Percentiles rank a stretch among this genome's conserved stretches.
These are phyloP conservation scores for Camptogramma bilineatum DNA, from an alignment of 2,888 invertebrate species.

Conservation along the genomic window DNA sequence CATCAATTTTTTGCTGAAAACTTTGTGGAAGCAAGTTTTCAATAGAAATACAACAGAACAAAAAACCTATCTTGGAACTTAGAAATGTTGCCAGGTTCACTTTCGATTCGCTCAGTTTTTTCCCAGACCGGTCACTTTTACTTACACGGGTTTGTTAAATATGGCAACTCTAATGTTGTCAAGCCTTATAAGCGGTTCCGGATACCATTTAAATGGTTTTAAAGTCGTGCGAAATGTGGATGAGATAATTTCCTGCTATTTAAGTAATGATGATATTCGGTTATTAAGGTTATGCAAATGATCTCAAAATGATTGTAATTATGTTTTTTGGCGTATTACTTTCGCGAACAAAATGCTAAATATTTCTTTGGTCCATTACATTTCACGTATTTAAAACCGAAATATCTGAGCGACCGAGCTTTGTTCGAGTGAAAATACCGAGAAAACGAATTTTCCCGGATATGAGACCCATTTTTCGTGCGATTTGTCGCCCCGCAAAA, in stretches of 20 bases:
- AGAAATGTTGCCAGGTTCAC: background rate
- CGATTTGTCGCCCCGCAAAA: too few species aligned
- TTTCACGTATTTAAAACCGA: too few species aligned
- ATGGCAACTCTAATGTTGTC: conserved; percentile 37
- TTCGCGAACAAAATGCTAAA: too few species aligned
- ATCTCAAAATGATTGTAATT: too few species aligned
- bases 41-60: background rate
- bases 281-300: background rate
- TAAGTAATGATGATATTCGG: background rate
- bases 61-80: background rate
- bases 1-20: background rate
- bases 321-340: too few species aligned
- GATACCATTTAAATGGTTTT: conserved; percentile 5
- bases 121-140: conserved; percentile 51
- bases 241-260: conserved; percentile 11
- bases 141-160: conserved; percentile 44
- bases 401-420: too few species aligned
- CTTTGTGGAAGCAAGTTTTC: background rate
- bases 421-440: too few species aligned
- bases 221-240: conserved; percentile 7
- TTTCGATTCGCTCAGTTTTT: conserved; percentile 24
- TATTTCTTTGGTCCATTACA: too few species aligned
- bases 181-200: conserved; percentile 17
- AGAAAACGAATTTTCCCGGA: too few species aligned
- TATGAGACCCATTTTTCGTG: too few species aligned